Evolutionary conservation across 2,888 invertebrate genomes (phyloP).

Genomic region (Archaeoteleia sp.): DNA sequence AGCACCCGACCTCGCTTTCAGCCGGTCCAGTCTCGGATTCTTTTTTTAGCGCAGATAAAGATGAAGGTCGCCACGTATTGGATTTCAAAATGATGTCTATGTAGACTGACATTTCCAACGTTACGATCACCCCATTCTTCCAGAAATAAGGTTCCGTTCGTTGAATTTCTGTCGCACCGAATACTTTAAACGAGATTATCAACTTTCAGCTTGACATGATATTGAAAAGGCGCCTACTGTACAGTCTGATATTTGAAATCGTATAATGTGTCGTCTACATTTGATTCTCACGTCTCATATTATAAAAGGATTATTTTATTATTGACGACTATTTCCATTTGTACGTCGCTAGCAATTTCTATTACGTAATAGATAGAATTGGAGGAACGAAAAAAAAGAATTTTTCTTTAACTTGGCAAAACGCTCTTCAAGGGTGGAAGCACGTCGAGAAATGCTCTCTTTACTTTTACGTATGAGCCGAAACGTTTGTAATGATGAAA

Average conservation of each 20-base stretch:
- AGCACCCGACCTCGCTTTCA: slow-evolving; percentile 33
- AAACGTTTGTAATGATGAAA: too few relatives aligned
- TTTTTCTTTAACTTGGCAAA: too few relatives aligned
- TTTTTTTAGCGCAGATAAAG: slow-evolving; percentile 44
- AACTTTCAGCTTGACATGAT: slow-evolving; percentile 55
- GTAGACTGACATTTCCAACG: slow-evolving; percentile 56
- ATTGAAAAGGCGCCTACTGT: slow-evolving; percentile 28
- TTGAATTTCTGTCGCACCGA: slow-evolving; percentile 48
- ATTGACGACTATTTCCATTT: too few relatives aligned
- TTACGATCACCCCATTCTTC: slow-evolving; percentile 57
- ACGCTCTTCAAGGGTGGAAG: too few relatives aligned
- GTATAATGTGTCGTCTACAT: not conserved
- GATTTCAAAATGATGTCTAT: slow-evolving; percentile 50
- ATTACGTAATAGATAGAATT: too few relatives aligned
- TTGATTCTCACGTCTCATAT: too few relatives aligned
- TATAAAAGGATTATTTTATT: slow-evolving; percentile 24
- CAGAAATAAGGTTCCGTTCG: slow-evolving; percentile 52
- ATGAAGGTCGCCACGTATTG: slow-evolving; percentile 53
- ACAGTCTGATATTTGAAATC: slow-evolving; percentile 31
- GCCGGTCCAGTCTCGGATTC: slow-evolving; percentile 42
- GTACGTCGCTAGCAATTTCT: too few relatives aligned
- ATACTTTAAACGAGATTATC: slow-evolving; percentile 56
- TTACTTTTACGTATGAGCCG: too few relatives aligned
- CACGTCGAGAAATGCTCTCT: too few relatives aligned
- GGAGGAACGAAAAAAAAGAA: too few relatives aligned